Evolutionary conservation across 2,888 invertebrate genomes (phyloP).

Genomic region (Eupithecia vulgata): DNA sequence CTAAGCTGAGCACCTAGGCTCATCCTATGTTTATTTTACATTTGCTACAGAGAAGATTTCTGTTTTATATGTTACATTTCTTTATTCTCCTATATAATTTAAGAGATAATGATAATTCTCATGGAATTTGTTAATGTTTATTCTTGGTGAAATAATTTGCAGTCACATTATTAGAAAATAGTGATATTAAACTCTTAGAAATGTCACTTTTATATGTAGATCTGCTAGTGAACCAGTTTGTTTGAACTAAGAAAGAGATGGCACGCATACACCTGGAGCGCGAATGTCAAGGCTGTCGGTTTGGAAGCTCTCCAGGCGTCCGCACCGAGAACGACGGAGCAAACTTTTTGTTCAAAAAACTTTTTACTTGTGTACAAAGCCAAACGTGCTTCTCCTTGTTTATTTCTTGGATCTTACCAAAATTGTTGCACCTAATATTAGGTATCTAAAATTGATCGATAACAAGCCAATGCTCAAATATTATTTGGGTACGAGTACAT

Average conservation of each 20-base stretch:
- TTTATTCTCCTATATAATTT: background rate
- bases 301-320: slow-evolving; percentile 75
- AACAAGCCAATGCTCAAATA: background rate
- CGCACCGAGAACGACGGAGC: slow-evolving; percentile 2
- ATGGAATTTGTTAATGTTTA: background rate
- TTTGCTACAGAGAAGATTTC: background rate
- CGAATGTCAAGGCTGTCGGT: slow-evolving; percentile 80
- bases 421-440: background rate
- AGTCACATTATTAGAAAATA: background rate
- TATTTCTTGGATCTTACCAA: background rate
- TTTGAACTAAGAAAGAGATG: slow-evolving; percentile 54
- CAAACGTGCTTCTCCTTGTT: background rate
- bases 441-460: background rate
- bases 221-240: slow-evolving; percentile 53
- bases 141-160: background rate
- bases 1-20: background rate
- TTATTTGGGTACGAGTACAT: no score
- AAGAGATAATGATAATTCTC: background rate
- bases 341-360: slow-evolving; percentile 8
- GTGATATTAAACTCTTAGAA: background rate
- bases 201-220: background rate
- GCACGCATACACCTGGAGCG: slow-evolving; percentile 70
- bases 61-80: background rate
- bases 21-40: background rate
- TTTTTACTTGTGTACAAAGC: background rate